Conservation (phyloP, 1,140 invertebrate genomes). For the Cydia fagiglandana region DNA sequence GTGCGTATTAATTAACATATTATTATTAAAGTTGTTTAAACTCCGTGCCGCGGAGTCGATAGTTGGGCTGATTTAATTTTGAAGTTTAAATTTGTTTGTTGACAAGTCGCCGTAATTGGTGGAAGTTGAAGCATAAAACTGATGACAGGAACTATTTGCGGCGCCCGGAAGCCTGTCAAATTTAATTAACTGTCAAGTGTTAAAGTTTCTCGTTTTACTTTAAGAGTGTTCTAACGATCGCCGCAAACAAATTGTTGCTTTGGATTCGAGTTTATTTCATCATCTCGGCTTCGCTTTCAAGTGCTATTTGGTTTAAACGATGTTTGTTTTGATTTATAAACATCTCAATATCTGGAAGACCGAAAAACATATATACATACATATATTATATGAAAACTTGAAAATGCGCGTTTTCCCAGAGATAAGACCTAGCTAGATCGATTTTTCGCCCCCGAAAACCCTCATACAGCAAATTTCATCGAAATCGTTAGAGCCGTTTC, state of each 20-base stretch:
- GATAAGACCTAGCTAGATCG: no score
- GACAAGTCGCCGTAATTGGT: slow-evolving; percentile 1
- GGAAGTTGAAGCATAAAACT: slow-evolving; percentile 40
- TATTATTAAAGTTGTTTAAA: slow-evolving; percentile 33
- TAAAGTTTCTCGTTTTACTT: slow-evolving; percentile 23
- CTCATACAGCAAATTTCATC: no score
- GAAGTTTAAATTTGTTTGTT: slow-evolving; percentile 20
- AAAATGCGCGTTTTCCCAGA: no score
- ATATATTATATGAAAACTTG: no score
- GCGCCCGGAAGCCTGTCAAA: slow-evolving; percentile 19
- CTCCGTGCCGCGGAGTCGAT: not conserved
- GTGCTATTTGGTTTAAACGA: not conserved
- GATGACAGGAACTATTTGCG: slow-evolving; percentile 29
- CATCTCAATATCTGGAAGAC: no score
- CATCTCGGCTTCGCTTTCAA: not conserved
- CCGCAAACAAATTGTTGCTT: slow-evolving; percentile 17
- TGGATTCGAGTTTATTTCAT: not conserved
- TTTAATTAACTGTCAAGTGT: slow-evolving; percentile 30
- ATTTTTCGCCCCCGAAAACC: no score
- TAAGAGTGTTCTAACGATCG: slow-evolving; percentile 21
- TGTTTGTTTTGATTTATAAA: not conserved
- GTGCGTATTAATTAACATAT: slow-evolving; percentile 47
- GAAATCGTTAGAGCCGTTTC: no score
- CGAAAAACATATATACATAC: no score
- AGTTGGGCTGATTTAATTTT: slow-evolving; percentile 16